Base-by-base conservation (phyloP, 2,888 invertebrate species). In the Mesoligia furuncula region DNA sequence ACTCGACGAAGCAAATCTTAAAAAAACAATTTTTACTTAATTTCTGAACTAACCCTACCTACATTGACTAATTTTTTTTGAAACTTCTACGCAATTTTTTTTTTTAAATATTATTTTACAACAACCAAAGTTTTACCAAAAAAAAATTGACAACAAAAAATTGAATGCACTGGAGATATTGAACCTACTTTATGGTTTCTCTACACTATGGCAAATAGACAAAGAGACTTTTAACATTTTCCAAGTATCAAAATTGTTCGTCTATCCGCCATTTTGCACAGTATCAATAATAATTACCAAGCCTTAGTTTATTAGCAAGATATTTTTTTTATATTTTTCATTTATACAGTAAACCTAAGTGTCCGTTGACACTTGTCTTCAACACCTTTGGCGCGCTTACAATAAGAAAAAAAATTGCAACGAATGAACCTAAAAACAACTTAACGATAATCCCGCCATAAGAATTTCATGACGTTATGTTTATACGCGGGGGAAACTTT, bases 381-480 rank as follows among this genome's bases (percentile, higher is more conserved):
- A 88, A 92, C 94, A 93, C 94, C 96, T 96, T 96, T 96, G 96
- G 96, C 96, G 94, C 94, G 93, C 94, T 94, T 95, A 94, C 87
- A 90, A 93, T 92, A 92, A 89, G 92, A 92, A 93, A 94, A 93
- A 92, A 88, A 95, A 94, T 95, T 94, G 95, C 94, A 95, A 95
- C 95, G 94, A 94, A 91, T 90, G 92, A 94, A 94, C 92, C 93
- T 93, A 92, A 93, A 94, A 94, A 94, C 93, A 95, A 96, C 95
- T 95, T 96, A 95, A 95, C 94, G 94, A 94, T 90, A 90, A 91
- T 91, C 88, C 86, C 90, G 86, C 91, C 90, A 87, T 91, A 90
- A 89, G 88, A 90, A 91, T 90, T 84, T 82, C 74, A 79, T 78
- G 79, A 67, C 74, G 86, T 89, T 90, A 88, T 89, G 90, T 86